A percentile compares a stretch with the other conserved stretches of the same genome.
Conservation (phyloP, 1,140 invertebrate genomes). For the Ceratina calcarata region DNA sequence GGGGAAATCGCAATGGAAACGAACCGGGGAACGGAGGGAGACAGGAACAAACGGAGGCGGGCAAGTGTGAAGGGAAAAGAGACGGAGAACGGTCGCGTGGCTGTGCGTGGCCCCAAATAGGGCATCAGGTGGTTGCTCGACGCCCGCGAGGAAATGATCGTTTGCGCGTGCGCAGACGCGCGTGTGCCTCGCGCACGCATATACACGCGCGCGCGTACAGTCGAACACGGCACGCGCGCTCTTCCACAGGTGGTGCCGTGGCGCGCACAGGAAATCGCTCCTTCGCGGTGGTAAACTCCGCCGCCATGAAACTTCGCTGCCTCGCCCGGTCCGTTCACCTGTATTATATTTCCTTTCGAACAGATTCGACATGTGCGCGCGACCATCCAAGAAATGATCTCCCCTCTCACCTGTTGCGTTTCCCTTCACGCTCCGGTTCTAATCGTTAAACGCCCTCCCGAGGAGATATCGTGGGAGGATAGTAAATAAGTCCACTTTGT, state of each 20-base stretch:
- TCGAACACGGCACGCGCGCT: conserved; percentile 63
- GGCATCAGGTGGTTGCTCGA: conserved; percentile 74
- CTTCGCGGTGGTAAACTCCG: conserved; percentile 27
- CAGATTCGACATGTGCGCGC: conserved; percentile 5
- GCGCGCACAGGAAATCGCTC: conserved; percentile 34
- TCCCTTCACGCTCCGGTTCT: neutral
- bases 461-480: too few relatives aligned
- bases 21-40: neutral
- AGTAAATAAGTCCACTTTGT: too few relatives aligned
- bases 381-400: neutral
- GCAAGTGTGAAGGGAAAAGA: conserved; percentile 24
- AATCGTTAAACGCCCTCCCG: neutral
- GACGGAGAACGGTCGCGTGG: conserved; percentile 62
- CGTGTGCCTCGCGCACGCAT: conserved; percentile 55
- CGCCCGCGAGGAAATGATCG: conserved; percentile 64
- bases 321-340: conserved; percentile 4
- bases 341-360: conserved; percentile 13
- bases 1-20: neutral
- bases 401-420: conserved; percentile 34
- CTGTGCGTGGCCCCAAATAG: conserved; percentile 71
- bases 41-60: conserved; percentile 17
- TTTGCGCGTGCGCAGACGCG: conserved; percentile 62
- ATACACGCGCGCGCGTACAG: conserved; percentile 52
- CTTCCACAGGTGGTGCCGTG: conserved; percentile 49
- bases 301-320: too few relatives aligned